A percentile compares a stretch with the other conserved stretches of the same genome.
phyloP scores from a whole-genome alignment of 2,797 vertebrate species.

The Buceros bicornis region DNA sequence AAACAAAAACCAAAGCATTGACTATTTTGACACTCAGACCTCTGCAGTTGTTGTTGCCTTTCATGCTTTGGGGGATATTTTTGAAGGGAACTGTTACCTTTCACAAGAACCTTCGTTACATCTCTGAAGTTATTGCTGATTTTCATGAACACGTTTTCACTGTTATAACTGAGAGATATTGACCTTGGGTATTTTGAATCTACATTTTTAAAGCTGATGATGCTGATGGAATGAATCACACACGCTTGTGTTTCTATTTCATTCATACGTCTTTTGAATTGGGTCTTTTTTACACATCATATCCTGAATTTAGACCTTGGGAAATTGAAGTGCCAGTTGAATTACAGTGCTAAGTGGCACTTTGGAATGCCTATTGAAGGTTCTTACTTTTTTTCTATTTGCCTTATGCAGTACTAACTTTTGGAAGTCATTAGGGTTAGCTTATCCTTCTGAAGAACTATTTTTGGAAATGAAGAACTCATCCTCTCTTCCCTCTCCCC shows the following conservation, averaged over 20 bases:
- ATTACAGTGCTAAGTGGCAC: constrained; percentile 31
- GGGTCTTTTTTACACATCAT: constrained; percentile 8
- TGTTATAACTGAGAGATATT: constrained; percentile 13
- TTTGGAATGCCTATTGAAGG: constrained; percentile 12
- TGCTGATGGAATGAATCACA: constrained; percentile 31
- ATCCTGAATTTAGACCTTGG: constrained; percentile 35
- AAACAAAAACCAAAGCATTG: not conserved
- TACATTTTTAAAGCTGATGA: constrained; percentile 27
- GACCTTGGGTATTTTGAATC: constrained; percentile 45
- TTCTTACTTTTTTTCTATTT: not conserved
- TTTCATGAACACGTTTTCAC: not conserved
- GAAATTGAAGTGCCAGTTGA: constrained; percentile 50
- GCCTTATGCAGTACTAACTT: not conserved
- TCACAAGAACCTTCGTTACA: not conserved
- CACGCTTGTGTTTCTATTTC: constrained; percentile 12
- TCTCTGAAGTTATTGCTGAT: not conserved
- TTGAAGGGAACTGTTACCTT: not conserved
- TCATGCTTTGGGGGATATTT: not conserved
- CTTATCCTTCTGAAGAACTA: not conserved
- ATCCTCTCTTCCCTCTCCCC: not conserved
- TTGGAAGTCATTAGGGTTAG: constrained; percentile 32
- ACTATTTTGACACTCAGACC: not conserved
- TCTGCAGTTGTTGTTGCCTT: not conserved
- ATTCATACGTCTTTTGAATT: constrained; percentile 35
- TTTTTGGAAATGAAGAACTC: not conserved